These are phyloP conservation scores for Nipponacmea schrenckii DNA, from an alignment of 2,888 invertebrate genomes.

Conservation along the genomic window DNA sequence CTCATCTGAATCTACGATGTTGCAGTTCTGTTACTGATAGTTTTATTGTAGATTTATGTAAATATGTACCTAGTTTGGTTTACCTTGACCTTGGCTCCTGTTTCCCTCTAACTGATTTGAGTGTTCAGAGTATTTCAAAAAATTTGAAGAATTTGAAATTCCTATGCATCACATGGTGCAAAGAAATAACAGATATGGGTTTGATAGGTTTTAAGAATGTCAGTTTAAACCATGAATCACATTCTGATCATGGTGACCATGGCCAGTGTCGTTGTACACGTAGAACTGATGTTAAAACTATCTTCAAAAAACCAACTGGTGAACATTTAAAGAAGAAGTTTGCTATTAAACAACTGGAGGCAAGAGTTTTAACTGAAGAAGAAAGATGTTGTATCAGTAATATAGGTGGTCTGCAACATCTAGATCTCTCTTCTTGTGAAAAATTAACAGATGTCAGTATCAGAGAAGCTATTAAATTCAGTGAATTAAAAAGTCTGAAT, in stretches of 20 bases:
- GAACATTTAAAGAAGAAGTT: conserved; percentile 33
- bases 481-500: conserved; percentile 74
- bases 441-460: conserved; percentile 80
- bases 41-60: conserved; percentile 74
- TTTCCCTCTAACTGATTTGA: conserved; percentile 78
- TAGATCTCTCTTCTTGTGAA: conserved; percentile 78
- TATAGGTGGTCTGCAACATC: conserved; percentile 69
- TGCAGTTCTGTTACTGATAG: conserved; percentile 72
- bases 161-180: conserved; percentile 77
- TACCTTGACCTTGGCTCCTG: conserved; percentile 77
- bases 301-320: conserved; percentile 52
- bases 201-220: conserved; percentile 70
- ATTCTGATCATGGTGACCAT: conserved; percentile 40
- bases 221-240: conserved; percentile 25
- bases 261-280: conserved; percentile 47
- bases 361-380: conserved; percentile 26
- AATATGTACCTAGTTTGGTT: conserved; percentile 73
- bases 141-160: conserved; percentile 74
- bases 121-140: conserved; percentile 76
- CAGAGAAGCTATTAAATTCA: conserved; percentile 76
- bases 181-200: conserved; percentile 78
- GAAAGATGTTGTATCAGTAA: conserved; percentile 40
- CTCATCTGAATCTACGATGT: conserved; percentile 59
- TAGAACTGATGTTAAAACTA: conserved; percentile 36
- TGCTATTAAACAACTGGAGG: conserved; percentile 23